These are phyloP conservation scores for Drosophila repleta DNA, from an alignment of 1,140 invertebrate genomes.

Conservation along the genomic window DNA sequence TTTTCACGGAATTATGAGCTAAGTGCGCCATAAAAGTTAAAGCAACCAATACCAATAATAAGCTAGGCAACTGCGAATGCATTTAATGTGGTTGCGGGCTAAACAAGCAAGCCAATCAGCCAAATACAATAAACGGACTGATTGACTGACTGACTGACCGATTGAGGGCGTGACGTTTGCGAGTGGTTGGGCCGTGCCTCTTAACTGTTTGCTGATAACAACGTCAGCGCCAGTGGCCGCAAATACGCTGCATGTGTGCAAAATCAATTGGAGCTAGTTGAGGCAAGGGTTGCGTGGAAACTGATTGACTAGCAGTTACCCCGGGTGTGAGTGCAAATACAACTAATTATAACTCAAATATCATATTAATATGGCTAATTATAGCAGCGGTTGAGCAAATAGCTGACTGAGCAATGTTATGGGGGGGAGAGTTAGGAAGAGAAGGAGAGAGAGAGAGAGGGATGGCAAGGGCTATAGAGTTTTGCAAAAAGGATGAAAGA, in stretches of 20 bases:
- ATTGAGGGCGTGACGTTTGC: slow-evolving; percentile 40
- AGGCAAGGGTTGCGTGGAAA: not conserved
- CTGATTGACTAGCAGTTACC: not conserved
- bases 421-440: not conserved
- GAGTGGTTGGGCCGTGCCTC: slow-evolving; percentile 30
- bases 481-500: no score
- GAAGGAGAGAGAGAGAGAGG: no score
- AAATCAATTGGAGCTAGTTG: slow-evolving; percentile 28
- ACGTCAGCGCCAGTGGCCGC: slow-evolving; percentile 53
- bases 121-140: slow-evolving; percentile 16
- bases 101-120: slow-evolving; percentile 32
- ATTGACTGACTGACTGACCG: not conserved
- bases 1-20: slow-evolving; percentile 12
- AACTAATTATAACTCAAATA: no score
- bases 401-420: no score
- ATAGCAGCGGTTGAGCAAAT: no score
- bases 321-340: not conserved
- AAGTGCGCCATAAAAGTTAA: slow-evolving; percentile 18
- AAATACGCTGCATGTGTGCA: slow-evolving; percentile 32
- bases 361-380: not conserved
- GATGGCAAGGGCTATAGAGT: no score
- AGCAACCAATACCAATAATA: slow-evolving; percentile 24
- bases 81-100: slow-evolving; percentile 19
- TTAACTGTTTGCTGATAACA: slow-evolving; percentile 69
- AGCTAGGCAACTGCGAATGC: slow-evolving; percentile 5